phyloP scores from a whole-genome alignment of 2,888 invertebrate genomes.

The Leptopterna dolabrata region DNA sequence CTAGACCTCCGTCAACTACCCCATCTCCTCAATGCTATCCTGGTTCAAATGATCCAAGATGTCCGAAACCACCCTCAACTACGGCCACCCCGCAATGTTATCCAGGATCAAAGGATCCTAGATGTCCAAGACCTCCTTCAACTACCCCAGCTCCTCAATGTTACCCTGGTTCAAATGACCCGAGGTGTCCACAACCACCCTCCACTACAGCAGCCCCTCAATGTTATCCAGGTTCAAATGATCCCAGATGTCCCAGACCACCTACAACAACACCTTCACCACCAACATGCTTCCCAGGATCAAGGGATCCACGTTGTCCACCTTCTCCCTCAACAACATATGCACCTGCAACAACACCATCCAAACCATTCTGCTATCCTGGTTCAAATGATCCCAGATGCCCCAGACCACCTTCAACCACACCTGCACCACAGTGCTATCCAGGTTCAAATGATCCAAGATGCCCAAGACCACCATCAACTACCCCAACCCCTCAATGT shows the following conservation, averaged over 20 bases:
- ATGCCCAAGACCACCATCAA: too few relatives aligned
- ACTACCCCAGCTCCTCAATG: conserved; percentile 65
- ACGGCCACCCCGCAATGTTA: background rate
- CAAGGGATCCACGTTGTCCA: conserved; percentile 62
- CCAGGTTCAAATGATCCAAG: conserved; percentile 64
- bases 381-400: conserved; percentile 63
- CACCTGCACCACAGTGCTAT: conserved; percentile 56
- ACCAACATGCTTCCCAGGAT: conserved; percentile 60
- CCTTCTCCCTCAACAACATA: conserved; percentile 29
- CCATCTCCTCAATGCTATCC: conserved; percentile 59
- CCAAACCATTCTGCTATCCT: conserved; percentile 65
- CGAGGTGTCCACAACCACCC: conserved; percentile 55
- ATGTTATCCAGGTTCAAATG: conserved; percentile 65
- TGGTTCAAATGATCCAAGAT: conserved; percentile 63
- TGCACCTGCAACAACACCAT: conserved; percentile 62
- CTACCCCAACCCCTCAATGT: conserved; percentile 24
- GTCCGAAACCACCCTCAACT: conserved; percentile 60
- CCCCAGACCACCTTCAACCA: conserved; percentile 37
- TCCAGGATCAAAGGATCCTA: conserved; percentile 65
- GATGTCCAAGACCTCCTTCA: conserved; percentile 66
- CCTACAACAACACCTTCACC: conserved; percentile 56
- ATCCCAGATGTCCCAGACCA: background rate
- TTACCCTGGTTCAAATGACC: conserved; percentile 64
- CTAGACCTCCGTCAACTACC: conserved; percentile 48
- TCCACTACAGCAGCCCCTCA: conserved; percentile 63